A percentile compares a stretch with the other conserved stretches of the same genome.
Evolutionary conservation across 1,140 invertebrate species (phyloP).

Genomic region (Eciton burchellii): DNA sequence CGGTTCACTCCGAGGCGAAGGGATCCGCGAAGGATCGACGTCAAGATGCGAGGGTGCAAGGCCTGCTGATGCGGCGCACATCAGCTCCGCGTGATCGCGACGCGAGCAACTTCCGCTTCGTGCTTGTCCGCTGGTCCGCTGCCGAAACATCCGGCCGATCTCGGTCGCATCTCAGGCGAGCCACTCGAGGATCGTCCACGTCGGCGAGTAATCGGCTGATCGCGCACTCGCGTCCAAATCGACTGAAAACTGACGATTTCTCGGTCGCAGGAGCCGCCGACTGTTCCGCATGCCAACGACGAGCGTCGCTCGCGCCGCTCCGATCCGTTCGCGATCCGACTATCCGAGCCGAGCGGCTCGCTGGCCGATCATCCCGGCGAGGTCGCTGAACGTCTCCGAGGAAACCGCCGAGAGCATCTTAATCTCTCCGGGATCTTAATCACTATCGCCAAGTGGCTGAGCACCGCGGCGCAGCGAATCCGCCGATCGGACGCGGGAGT

Average conservation of each 20-base stretch:
- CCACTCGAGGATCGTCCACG: slow-evolving; percentile 3
- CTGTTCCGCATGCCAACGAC: slow-evolving; percentile 36
- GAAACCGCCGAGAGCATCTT: slow-evolving; percentile 39
- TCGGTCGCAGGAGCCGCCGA: slow-evolving; percentile 22
- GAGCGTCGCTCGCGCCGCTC: slow-evolving; percentile 22
- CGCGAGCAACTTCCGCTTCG: slow-evolving; percentile 13
- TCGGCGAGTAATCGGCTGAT: not conserved
- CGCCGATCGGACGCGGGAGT: not conserved
- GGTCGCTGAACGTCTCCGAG: slow-evolving; percentile 16
- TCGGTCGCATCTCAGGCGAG: slow-evolving; percentile 36
- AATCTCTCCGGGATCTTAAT: slow-evolving; percentile 42
- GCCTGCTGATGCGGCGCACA: not conserved
- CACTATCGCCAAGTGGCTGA: slow-evolving; percentile 29
- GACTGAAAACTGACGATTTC: slow-evolving; percentile 15
- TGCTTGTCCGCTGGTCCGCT: not conserved
- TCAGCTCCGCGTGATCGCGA: slow-evolving; percentile 19
- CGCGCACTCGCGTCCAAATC: slow-evolving; percentile 26
- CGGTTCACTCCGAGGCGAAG: not conserved
- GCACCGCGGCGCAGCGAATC: not conserved
- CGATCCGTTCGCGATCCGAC: slow-evolving; percentile 23
- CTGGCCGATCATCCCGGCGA: slow-evolving; percentile 27
- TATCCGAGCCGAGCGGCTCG: slow-evolving; percentile 27
- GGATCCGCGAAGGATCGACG: not conserved
- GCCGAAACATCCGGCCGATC: slow-evolving; percentile 21
- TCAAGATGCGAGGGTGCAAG: not conserved